Conservation (phyloP, 2,113 vertebrate species). For the Tetrao urogallus region DNA sequence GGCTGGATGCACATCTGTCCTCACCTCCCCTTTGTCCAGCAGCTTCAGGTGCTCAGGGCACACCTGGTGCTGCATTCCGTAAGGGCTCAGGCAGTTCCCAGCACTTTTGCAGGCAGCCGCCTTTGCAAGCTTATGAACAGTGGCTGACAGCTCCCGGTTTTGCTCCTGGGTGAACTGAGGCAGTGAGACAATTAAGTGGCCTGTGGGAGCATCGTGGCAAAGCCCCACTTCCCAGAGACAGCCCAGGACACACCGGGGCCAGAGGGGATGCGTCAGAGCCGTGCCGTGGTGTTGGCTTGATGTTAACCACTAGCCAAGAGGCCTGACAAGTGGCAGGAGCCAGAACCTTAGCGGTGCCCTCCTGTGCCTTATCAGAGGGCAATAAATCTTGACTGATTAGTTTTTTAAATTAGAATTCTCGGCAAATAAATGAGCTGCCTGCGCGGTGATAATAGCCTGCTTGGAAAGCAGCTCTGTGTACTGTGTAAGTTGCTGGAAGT, state of each 20-base stretch:
- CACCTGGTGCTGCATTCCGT: fast-evolving
- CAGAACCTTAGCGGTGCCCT: slow-evolving; percentile 37
- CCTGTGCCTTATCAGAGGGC: slow-evolving; percentile 34
- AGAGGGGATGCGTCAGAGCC: not conserved
- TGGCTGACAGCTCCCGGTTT: not conserved
- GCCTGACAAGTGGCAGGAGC: slow-evolving; percentile 10
- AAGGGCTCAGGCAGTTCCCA: not conserved
- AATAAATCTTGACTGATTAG: slow-evolving; percentile 50
- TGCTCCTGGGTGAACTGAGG: not conserved
- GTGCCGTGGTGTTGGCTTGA: not conserved
- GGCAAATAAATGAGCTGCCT: slow-evolving; percentile 52
- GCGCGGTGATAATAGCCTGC: slow-evolving; percentile 12
- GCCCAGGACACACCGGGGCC: not conserved
- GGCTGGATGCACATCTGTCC: not conserved
- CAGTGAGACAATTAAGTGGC: not conserved
- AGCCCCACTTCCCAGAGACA: not conserved
- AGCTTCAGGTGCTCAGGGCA: not conserved
- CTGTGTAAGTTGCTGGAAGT: slow-evolving; percentile 32
- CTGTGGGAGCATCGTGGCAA: not conserved
- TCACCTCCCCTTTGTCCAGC: not conserved
- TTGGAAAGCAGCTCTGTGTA: slow-evolving; percentile 3
- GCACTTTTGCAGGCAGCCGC: not conserved
- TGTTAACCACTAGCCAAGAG: not conserved
- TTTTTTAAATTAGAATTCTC: slow-evolving; percentile 12
- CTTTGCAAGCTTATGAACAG: not conserved